phyloP scores from a whole-genome alignment of 2,113 vertebrate species.

The Aegypius monachus region DNA sequence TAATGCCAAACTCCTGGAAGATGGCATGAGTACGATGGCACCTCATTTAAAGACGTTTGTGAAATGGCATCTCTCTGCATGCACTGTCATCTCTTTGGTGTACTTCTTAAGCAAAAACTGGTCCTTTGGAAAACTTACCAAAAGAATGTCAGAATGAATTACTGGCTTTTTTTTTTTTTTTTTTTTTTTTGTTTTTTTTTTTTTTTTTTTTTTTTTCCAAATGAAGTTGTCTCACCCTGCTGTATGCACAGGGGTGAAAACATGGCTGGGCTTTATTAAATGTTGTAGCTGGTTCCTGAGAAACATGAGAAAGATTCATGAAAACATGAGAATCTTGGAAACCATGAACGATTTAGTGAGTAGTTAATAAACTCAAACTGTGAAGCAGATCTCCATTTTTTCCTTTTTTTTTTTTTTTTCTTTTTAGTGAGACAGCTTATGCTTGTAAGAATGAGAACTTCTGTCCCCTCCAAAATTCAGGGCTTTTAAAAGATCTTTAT shows the following conservation, averaged over 20 bases:
- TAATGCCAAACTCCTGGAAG: not conserved
- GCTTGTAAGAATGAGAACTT: not conserved
- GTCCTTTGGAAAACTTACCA: not conserved
- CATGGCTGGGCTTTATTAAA: not conserved
- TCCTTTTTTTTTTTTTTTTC: too few relatives aligned
- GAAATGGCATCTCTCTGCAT: not conserved
- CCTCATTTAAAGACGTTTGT: not conserved
- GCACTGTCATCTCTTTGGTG: not conserved
- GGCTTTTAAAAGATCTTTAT: not conserved
- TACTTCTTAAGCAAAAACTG: not conserved
- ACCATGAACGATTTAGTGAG: not conserved
- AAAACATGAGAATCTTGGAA: not conserved
- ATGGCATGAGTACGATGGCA: too few relatives aligned
- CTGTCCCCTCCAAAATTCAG: not conserved
- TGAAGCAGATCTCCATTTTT: not conserved
- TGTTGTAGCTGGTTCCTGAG: not conserved
- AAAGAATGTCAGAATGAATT: not conserved
- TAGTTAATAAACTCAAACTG: not conserved
- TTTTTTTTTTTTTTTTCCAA: not conserved
- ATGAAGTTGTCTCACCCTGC: not conserved
- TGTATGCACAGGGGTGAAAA: not conserved
- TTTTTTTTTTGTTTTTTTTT: too few relatives aligned
- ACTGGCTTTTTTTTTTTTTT: not conserved
- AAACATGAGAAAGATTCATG: not conserved
- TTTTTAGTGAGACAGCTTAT: not conserved